A percentile compares a stretch with the other conserved stretches of the same genome.
Conservation (phyloP, 2,113 vertebrate species). For the Conger conger region DNA sequence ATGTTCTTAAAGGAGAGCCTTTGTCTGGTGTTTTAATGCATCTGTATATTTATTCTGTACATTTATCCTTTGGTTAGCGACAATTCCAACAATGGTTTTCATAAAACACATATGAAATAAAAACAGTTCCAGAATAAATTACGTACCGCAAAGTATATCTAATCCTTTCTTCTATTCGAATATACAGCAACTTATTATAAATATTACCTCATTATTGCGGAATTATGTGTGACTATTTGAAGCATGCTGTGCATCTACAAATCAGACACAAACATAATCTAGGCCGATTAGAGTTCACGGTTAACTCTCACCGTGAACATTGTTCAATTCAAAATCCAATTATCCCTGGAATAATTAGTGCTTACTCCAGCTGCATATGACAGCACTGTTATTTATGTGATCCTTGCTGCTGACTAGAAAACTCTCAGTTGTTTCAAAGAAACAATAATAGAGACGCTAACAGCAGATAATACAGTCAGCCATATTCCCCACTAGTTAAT, state of each 20-base stretch:
- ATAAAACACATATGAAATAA: neutral
- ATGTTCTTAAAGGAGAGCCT: neutral
- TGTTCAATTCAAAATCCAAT: conserved; percentile 8
- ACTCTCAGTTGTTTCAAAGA: conserved; percentile 11
- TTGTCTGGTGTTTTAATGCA: neutral
- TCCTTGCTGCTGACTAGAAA: neutral
- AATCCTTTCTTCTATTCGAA: conserved; percentile 1
- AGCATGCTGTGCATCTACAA: neutral
- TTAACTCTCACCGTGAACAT: neutral
- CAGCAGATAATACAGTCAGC: neutral
- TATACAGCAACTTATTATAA: neutral
- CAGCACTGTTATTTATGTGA: neutral
- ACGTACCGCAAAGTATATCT: neutral
- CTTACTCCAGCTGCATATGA: neutral
- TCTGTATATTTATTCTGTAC: neutral
- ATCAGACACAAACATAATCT: neutral
- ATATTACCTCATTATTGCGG: neutral
- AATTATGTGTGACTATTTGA: neutral
- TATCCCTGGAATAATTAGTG: conserved; percentile 16
- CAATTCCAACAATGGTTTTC: neutral
- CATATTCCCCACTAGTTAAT: neutral
- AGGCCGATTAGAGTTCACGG: neutral
- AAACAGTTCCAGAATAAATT: conserved; percentile 14
- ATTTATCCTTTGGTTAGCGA: too few species aligned
- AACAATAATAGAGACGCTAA: neutral